These are phyloP conservation scores for Trachymyrmex cornetzi DNA, from an alignment of 1,140 invertebrate species.

Conservation along the genomic window DNA sequence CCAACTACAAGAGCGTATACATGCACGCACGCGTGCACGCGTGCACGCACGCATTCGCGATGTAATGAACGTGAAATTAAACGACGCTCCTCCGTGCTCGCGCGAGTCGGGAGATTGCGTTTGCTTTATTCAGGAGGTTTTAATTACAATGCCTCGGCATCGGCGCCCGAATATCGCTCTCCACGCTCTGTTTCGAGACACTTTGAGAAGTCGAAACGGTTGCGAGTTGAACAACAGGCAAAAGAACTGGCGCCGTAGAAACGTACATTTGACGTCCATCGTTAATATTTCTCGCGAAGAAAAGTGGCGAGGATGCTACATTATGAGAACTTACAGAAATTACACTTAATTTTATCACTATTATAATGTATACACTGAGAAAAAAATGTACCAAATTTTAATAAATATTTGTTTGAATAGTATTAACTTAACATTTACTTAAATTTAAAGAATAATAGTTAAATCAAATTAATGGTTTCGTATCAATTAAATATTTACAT, in stretches of 20 bases:
- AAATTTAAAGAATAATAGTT: no score
- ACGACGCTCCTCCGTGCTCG: conserved; percentile 68
- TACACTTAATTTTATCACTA: conserved; percentile 23
- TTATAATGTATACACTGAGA: neutral
- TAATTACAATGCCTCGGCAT: conserved; percentile 80
- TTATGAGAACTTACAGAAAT: conserved; percentile 18
- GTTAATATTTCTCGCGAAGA: conserved; percentile 6
- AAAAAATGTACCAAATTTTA: no score
- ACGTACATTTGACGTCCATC: neutral
- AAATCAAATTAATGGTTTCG: no score
- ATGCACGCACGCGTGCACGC: conserved; percentile 28
- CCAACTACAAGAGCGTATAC: conserved; percentile 42
- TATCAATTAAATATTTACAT: no score
- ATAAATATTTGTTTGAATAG: no score
- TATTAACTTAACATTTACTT: no score
- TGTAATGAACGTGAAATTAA: conserved; percentile 79
- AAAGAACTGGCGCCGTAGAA: neutral
- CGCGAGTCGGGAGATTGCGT: conserved; percentile 80
- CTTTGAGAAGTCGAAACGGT: conserved; percentile 6
- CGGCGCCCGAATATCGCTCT: conserved; percentile 61
- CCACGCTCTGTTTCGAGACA: conserved; percentile 52
- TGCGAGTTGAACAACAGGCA: neutral
- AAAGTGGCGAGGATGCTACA: neutral
- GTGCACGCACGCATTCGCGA: conserved; percentile 60
- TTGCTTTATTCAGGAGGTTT: conserved; percentile 85